A percentile compares a stretch with the other conserved stretches of the same genome.
Evolutionary conservation across 2,888 invertebrate species (phyloP).

Genomic region (Nomada fucata): DNA sequence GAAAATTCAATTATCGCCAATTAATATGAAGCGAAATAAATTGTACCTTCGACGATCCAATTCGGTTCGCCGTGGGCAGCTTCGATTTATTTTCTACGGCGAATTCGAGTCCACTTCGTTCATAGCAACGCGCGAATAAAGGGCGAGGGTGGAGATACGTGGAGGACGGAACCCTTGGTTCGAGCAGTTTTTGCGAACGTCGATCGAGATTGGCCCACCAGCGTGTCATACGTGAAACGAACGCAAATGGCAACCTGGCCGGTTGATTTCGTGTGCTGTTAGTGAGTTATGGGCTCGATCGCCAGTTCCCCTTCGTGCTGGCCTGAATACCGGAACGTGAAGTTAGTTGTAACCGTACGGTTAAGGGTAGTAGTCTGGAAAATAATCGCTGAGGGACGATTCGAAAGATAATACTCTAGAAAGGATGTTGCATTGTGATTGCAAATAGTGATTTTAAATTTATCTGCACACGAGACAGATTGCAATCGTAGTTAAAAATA

Average conservation of each 20-base stretch:
- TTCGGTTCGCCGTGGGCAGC: neutral
- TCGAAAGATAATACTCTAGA: neutral
- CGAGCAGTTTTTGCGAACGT: slow-evolving; percentile 39
- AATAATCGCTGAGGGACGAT: neutral
- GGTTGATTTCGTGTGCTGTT: slow-evolving; percentile 42
- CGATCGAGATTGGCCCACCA: slow-evolving; percentile 36
- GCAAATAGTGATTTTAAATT: too few relatives aligned
- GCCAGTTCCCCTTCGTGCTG: neutral
- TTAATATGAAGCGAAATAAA: neutral
- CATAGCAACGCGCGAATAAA: slow-evolving; percentile 5
- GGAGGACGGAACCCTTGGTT: slow-evolving; percentile 21
- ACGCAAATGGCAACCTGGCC: slow-evolving; percentile 38
- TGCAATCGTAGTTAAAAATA: too few relatives aligned
- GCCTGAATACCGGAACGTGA: slow-evolving; percentile 7
- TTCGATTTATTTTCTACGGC: slow-evolving; percentile 24
- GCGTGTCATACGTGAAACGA: slow-evolving; percentile 51
- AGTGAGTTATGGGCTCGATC: slow-evolving; percentile 33
- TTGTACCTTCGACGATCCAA: neutral
- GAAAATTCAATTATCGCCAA: neutral
- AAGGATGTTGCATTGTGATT: neutral
- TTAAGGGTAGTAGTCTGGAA: neutral
- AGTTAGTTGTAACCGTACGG: neutral
- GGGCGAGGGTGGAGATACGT: slow-evolving; percentile 24
- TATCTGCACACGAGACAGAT: too few relatives aligned
- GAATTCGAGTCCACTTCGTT: slow-evolving; percentile 49